These are phyloP conservation scores for Oryzias woworae DNA, from an alignment of 2,113 vertebrate species.

Conservation along the genomic window DNA sequence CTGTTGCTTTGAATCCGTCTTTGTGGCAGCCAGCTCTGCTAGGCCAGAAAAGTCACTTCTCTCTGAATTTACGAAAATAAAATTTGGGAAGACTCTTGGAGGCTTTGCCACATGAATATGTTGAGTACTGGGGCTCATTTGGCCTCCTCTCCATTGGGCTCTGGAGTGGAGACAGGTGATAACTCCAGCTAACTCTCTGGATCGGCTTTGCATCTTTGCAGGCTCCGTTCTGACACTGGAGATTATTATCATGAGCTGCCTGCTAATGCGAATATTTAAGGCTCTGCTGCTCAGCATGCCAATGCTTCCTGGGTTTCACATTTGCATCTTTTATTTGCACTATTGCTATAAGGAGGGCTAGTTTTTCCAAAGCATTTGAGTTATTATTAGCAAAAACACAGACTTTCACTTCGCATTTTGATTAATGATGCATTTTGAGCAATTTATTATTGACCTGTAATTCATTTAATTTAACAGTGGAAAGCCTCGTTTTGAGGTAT, in stretches of 20 bases:
- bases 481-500: no score
- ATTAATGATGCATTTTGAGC: no score
- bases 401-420: no score
- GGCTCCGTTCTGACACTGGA: constrained; percentile 47
- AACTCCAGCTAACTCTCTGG: constrained; percentile 35
- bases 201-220: constrained; percentile 47
- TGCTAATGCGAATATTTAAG: constrained; percentile 37
- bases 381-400: no score
- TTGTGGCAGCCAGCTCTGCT: constrained; percentile 32
- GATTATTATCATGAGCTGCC: constrained; percentile 50
- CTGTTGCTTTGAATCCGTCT: constrained; percentile 37
- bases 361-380: no score
- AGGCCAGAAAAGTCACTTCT: constrained; percentile 17
- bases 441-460: no score
- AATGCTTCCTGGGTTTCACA: no score
- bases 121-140: constrained; percentile 46
- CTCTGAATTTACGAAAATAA: constrained; percentile 6
- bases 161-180: constrained; percentile 52
- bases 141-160: constrained; percentile 49
- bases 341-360: no score
- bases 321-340: no score
- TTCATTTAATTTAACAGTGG: no score
- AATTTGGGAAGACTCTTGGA: constrained; percentile 20
- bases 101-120: constrained; percentile 44
- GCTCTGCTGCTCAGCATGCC: no score